phyloP scores from a whole-genome alignment of 2,113 vertebrate genomes.

The Chaetops frenatus region DNA sequence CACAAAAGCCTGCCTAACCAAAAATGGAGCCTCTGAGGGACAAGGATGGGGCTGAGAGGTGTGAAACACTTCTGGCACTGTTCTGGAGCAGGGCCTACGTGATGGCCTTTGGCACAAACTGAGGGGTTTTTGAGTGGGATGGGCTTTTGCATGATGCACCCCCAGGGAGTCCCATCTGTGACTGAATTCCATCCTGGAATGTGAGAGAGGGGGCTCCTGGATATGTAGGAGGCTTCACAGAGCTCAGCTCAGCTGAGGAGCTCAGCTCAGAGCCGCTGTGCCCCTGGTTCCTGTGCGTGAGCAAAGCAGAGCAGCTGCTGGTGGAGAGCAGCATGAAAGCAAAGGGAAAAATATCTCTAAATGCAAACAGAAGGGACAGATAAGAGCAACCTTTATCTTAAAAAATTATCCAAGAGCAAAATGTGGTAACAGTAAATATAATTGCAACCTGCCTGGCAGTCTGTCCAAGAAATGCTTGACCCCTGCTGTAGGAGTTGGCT shows the following conservation, averaged over 20 bases:
- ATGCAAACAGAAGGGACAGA: neutral
- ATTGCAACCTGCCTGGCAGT: neutral
- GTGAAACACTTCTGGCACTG: neutral
- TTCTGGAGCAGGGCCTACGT: neutral
- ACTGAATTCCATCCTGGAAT: constrained; percentile 41
- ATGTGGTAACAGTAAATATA: neutral
- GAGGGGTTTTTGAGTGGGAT: neutral
- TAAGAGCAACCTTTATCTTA: neutral
- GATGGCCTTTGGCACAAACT: neutral
- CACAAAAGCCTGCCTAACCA: neutral
- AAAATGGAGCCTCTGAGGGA: neutral
- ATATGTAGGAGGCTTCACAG: neutral
- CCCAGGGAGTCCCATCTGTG: constrained; percentile 47
- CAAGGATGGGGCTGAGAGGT: neutral
- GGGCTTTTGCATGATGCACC: neutral
- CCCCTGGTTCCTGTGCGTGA: neutral
- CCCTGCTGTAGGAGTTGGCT: neutral
- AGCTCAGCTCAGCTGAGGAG: neutral
- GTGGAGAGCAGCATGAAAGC: neutral
- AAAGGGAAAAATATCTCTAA: neutral
- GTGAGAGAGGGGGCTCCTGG: neutral
- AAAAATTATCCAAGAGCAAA: neutral
- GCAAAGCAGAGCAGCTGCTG: constrained; percentile 17
- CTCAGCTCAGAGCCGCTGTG: neutral
- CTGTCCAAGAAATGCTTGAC: neutral